A percentile compares a stretch with the other conserved stretches of the same genome.
These are phyloP conservation scores for Kryphioiulus occultus DNA, from an alignment of 2,888 invertebrate species.

Conservation along the genomic window DNA sequence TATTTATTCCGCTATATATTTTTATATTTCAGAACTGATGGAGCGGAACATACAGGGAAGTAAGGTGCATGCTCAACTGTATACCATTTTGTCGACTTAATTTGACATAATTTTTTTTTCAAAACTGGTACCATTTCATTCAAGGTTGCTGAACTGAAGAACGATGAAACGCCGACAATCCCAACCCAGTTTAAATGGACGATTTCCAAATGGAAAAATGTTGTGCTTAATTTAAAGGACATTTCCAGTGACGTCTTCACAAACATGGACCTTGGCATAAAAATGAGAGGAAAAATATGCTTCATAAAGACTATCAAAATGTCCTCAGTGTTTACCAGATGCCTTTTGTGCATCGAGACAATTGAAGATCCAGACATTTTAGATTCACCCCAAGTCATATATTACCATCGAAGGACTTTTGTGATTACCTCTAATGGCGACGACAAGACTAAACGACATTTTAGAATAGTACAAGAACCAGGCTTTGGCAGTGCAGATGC, in stretches of 20 bases:
- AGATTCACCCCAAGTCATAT: not conserved
- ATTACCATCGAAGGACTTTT: not conserved
- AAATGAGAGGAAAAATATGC: not conserved
- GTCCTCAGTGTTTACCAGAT: not conserved
- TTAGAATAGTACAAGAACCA: not conserved
- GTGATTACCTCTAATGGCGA: not conserved
- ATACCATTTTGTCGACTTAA: not conserved
- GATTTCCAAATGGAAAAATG: not conserved
- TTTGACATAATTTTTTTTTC: too few species aligned
- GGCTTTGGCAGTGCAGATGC: not conserved
- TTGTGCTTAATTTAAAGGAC: not conserved
- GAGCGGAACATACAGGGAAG: not conserved
- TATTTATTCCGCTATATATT: too few species aligned
- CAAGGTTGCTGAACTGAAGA: not conserved
- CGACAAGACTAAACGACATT: not conserved
- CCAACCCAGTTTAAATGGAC: not conserved
- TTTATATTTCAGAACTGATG: not conserved
- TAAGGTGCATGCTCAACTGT: not conserved
- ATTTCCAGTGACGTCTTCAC: not conserved
- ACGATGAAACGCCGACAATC: not conserved
- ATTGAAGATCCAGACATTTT: not conserved
- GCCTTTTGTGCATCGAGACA: not conserved
- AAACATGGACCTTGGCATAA: not conserved
- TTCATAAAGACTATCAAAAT: not conserved
- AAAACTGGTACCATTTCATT: too few species aligned